Base-by-base conservation (phyloP, 2,797 vertebrate genomes). In the Rhabdophis nuchalis region DNA sequence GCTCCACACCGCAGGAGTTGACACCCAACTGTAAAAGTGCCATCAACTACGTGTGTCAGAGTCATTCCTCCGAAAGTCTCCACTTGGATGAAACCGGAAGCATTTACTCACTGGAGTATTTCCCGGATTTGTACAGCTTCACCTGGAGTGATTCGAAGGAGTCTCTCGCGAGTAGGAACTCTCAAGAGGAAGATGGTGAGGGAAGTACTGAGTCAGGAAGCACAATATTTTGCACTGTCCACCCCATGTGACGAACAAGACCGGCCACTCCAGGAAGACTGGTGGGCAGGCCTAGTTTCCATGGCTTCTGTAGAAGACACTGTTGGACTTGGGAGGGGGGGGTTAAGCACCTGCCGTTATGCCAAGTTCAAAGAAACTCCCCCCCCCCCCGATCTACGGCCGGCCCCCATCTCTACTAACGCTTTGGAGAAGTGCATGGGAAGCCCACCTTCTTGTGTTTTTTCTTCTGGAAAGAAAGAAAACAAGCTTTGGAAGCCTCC, bases 1-100 rank as follows among this genome's bases (percentile, higher is more conserved):
- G 25, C 10, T 6, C 16, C 2, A 11, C 18, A 1, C 7, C 12
- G 0, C 7, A 25, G 6, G 20, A 82, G 10, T 5, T n/a, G 8
- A 85, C 20, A 12, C 23, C 7, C 16, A 12, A 82, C 20, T 4
- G 2, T 12, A 46, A 12, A 1, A 1, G 3, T 13, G 68, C 88
- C 18, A 32, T 86, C 72, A 14, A 18, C 52, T 12, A 5, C 52
- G 11, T 89, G 20, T 46, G 27, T 52, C 13, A 1, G 6, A 56
- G 58, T 82, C 5, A 32, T 72, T 92, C 91, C 88, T 56, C n/a
- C 0, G 88, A 86, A 11, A 89, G 72, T 20, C 20, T 72, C 10
- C 58, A 46, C 16, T 68, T 53, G 18, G 18, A 50, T 2, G 87
- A 64, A 3, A 23, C 58, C 0, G 25, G 25, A 1, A 64, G n/a